Percentiles rank a stretch among this genome's conserved stretches.
These are phyloP conservation scores for Nemurella pictetii DNA, from an alignment of 2,888 invertebrate species.

Conservation along the genomic window DNA sequence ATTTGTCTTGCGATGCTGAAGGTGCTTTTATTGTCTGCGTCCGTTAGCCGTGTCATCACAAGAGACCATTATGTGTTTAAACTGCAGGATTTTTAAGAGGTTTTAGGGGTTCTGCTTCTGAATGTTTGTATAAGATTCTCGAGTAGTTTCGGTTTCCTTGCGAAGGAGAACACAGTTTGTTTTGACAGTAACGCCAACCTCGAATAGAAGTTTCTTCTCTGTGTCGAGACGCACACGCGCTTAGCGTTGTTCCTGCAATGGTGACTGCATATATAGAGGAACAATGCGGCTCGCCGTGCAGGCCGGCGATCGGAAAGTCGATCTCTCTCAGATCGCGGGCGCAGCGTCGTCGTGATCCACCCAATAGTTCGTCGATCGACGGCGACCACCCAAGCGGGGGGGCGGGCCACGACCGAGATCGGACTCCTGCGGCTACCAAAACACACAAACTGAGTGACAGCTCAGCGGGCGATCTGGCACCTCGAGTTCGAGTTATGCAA, in stretches of 20 bases:
- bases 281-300: background rate
- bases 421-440: conserved; percentile 15
- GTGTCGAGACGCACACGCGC: background rate
- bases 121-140: background rate
- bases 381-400: conserved; percentile 31
- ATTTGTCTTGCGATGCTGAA: conserved; percentile 22
- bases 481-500: conserved; percentile 5
- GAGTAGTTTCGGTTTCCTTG: background rate
- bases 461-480: conserved; percentile 1
- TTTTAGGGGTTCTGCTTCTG: background rate
- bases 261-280: background rate
- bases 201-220: background rate
- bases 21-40: conserved; percentile 22
- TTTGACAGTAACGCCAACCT: conserved; percentile 6
- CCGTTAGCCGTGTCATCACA: conserved; percentile 18
- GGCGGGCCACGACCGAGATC: conserved; percentile 16
- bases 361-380: conserved; percentile 16
- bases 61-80: background rate
- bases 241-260: background rate
- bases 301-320: background rate
- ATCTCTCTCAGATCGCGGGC: background rate
- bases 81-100: background rate
- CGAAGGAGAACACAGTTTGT: background rate
- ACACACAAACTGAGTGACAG: conserved; percentile 21
- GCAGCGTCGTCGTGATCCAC: conserved; percentile 1